These are phyloP conservation scores for Tipula vernalis DNA, from an alignment of 2,888 invertebrate genomes.

Conservation along the genomic window DNA sequence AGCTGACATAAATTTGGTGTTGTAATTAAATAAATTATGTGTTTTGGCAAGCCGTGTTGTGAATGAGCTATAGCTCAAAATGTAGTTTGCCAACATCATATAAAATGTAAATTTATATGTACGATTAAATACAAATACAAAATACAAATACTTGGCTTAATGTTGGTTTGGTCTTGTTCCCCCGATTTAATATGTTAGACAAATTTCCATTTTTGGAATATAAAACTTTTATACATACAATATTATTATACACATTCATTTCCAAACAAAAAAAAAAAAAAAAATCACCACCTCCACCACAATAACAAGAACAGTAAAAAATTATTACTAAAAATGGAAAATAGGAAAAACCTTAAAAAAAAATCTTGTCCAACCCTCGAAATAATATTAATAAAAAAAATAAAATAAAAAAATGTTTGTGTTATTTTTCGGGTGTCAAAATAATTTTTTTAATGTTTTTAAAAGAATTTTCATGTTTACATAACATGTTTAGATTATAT, in stretches of 20 bases:
- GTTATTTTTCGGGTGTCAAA: not conserved
- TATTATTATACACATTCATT: not conserved
- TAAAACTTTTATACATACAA: not conserved
- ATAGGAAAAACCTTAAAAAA: not conserved
- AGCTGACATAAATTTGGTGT: no score
- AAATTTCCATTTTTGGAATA: not conserved
- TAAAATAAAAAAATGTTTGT: not conserved
- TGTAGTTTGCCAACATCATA: no score
- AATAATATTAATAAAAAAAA: not conserved
- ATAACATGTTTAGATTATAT: not conserved
- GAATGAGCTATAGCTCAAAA: no score
- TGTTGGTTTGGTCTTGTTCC: not conserved
- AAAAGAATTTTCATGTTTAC: not conserved
- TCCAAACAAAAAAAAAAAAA: not conserved
- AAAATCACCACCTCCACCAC: not conserved
- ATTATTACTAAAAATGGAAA: not conserved
- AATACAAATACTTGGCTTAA: not conserved
- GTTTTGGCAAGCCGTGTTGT: no score
- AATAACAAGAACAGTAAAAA: not conserved
- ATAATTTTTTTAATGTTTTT: not conserved
- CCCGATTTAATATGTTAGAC: not conserved
- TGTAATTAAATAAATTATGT: no score
- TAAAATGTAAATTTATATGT: no score
- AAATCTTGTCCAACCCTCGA: not conserved
- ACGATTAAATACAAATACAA: no score